A percentile compares a stretch with the other conserved stretches of the same genome.
Conservation (phyloP, 2,888 invertebrate species). For the Cerastoderma edule region DNA sequence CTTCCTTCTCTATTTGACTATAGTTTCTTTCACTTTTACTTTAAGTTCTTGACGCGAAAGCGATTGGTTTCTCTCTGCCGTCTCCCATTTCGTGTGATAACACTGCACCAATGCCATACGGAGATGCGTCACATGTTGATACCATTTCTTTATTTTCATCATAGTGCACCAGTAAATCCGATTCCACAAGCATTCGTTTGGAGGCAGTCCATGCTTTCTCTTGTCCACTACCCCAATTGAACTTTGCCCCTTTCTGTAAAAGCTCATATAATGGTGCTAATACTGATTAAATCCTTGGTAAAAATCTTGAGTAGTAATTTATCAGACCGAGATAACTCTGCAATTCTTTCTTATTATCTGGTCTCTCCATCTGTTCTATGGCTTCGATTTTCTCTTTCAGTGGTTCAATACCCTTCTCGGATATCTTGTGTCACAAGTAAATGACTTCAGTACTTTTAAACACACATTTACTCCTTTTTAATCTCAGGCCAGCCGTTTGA, state of each 20-base stretch:
- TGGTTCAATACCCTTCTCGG: constrained; percentile 61
- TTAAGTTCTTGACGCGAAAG: constrained; percentile 40
- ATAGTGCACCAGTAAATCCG: constrained; percentile 74
- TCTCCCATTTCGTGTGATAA: constrained; percentile 50
- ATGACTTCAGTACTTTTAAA: constrained; percentile 57
- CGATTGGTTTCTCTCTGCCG: constrained; percentile 40
- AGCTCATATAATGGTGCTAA: constrained; percentile 67
- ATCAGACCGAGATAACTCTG: constrained; percentile 71
- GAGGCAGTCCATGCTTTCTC: constrained; percentile 54
- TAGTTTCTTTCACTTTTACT: constrained; percentile 59
- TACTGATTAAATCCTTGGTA: constrained; percentile 64
- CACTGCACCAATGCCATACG: constrained; percentile 79
- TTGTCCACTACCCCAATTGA: constrained; percentile 44
- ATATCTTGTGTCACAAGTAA: constrained; percentile 65
- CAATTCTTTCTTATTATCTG: constrained; percentile 68
- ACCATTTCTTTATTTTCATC: constrained; percentile 71
- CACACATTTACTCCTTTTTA: constrained; percentile 63
- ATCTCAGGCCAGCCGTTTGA: constrained; percentile 47
- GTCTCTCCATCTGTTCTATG: constrained; percentile 65
- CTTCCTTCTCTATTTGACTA: constrained; percentile 64
- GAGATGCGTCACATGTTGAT: constrained; percentile 82
- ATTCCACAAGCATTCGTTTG: constrained; percentile 53
- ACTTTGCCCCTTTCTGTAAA: constrained; percentile 49
- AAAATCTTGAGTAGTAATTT: constrained; percentile 72
- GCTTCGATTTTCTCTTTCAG: constrained; percentile 63